Evolutionary conservation across 1,140 invertebrate genomes (phyloP), one percentile per base, ranked within the genome.

Genomic region (Idris sp.): DNA sequence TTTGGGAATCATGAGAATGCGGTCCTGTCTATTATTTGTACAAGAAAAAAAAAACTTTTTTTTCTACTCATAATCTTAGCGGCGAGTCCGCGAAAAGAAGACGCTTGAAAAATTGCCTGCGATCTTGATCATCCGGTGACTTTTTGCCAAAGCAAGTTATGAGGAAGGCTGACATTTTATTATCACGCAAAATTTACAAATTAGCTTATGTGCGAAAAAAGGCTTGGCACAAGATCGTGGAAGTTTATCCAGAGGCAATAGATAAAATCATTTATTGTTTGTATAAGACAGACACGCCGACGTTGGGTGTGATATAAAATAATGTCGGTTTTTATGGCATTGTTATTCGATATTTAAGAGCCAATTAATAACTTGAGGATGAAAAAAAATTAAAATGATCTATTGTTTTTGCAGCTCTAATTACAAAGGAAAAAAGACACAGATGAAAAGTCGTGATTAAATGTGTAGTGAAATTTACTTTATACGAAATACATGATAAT

Each of bases 221-320:
- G 30, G 10, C 15, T 30, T 16, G 25, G 43, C 22, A 41, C 46
- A 43, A 5, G 25, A 31, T 28, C 53, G 26, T 22, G 28, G 49
- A 53, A 51, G 18, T 28, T 30, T 10, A 9, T 13, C 10, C n/a
- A n/a, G 30, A 97, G 89, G 89, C 11, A 51, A n/a, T n/a, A n/a
- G n/a, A n/a, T n/a, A n/a, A n/a, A n/a, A n/a, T n/a, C n/a, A n/a
- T n/a, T n/a, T n/a, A n/a, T n/a, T n/a, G n/a, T 48, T 33, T n/a
- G 26, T 48, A 10, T 16, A 10, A 35, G 30, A 33, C 30, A 49
- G 46, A 10, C 46, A 19, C 44, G 15, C 7, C 22, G 28, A 5
- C n/a, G 46, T 35, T 35, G 31, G 44, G 16, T 33, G 15, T 11
- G 28, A 30, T 46, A 14, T 31, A 16, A 46, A 46, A 18, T 46